Evolutionary conservation across 1,140 invertebrate genomes (phyloP), one percentile per base, ranked within the genome.

Genomic region (Aphidius ervi): DNA sequence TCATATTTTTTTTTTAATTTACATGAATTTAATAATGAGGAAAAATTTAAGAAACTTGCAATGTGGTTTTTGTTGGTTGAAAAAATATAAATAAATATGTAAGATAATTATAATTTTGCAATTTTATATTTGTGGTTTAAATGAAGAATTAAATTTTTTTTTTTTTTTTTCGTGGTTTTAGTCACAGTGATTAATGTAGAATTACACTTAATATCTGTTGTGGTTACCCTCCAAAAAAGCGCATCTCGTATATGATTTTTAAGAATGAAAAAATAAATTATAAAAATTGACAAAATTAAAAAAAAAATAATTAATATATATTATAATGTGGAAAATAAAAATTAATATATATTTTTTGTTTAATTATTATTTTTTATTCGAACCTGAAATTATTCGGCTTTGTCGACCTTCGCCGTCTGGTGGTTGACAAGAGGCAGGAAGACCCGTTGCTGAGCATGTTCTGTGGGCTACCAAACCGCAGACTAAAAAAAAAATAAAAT

Each of bases 381-480:
- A 70, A 79, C 75, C 75, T 65, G 72, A 74, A 62, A 67, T 70
- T 66, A 73, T 75, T 72, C 72, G 71, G 63, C 70, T 73, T 64
- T 68, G 67, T 46, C 70, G 72, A 65, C 67, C 67, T 58, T 75
- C 69, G 54, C 69, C 64, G 56, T 72, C 68, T 56, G 56, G 64
- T 64, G 78, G 70, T 61, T 74, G 62, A 68, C 78, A 80, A 63
- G 70, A 70, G 53, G 78, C 73, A 48, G 84, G 81, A 55, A 87
- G 77, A 65, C 85, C 86, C 62, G 85, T 85, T 10, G 85, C 82
- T 46, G 85, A 82, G 78, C 88, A 91, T 60, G 86, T 86, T 58
- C 87, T 82, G 74, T 91, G 89, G 69, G 86, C 85, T 62, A 89
- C 84, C 62, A 89, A 76, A 58, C 88, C 88, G 78, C 89, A 91